A percentile compares a stretch with the other conserved stretches of the same genome.
phyloP scores from a whole-genome alignment of 2,113 vertebrate species.

The Uria lomvia region DNA sequence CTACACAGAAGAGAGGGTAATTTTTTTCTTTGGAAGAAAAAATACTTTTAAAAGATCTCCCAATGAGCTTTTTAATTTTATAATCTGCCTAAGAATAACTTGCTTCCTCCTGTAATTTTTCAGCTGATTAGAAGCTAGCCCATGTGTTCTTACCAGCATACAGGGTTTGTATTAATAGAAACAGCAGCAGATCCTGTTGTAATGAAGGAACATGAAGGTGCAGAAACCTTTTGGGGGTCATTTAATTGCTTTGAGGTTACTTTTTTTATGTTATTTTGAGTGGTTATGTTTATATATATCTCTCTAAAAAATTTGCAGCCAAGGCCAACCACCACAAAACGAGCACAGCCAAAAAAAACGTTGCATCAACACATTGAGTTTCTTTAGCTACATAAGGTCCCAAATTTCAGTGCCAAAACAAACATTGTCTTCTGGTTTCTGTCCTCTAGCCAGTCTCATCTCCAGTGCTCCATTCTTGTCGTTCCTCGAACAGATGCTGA shows the following conservation, averaged over 20 bases:
- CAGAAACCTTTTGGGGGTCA: neutral
- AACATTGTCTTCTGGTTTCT: neutral
- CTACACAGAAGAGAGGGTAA: neutral
- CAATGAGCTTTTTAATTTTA: neutral
- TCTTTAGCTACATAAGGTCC: accelerated
- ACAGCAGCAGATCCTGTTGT: neutral
- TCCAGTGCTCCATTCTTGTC: neutral
- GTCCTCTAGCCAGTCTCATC: neutral
- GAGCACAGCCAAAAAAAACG: neutral
- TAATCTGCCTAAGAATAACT: neutral
- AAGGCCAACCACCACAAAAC: neutral
- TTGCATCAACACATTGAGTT: neutral
- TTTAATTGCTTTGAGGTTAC: neutral
- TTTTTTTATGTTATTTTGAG: neutral
- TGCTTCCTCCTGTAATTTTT: constrained; percentile 35
- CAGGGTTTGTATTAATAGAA: neutral
- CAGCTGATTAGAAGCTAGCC: neutral
- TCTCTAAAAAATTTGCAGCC: neutral
- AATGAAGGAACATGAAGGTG: neutral
- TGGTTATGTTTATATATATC: neutral
- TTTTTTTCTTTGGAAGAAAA: neutral
- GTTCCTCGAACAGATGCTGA: neutral
- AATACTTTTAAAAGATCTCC: neutral
- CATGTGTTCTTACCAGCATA: neutral
- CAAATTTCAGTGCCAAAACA: neutral